phyloP scores from a whole-genome alignment of 2,888 invertebrate genomes.

The Ophion costatus region DNA sequence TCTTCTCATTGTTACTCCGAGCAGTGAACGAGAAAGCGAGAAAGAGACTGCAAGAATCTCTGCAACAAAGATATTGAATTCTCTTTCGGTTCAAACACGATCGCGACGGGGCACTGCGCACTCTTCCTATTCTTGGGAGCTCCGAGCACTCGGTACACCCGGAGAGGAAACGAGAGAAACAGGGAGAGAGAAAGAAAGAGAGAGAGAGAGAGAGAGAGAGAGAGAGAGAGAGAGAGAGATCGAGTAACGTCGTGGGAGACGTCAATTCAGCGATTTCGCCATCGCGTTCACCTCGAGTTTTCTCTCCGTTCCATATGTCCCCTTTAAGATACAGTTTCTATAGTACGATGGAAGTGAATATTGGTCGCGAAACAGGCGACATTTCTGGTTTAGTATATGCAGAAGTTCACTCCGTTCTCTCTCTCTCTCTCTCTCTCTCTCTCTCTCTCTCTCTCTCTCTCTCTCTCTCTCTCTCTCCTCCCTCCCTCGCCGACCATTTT shows the following conservation, averaged over 20 bases:
- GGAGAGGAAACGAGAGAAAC: constrained; percentile 21
- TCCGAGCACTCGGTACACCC: constrained; percentile 43
- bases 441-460: constrained; percentile 9
- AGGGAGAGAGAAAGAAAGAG: neutral
- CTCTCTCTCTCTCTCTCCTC: neutral
- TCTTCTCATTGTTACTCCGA: constrained; percentile 66
- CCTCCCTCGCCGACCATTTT: no score
- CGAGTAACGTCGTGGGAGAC: constrained; percentile 52
- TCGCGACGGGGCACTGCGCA: constrained; percentile 67
- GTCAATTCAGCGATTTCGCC: constrained; percentile 63
- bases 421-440: neutral
- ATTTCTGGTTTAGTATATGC: constrained; percentile 35
- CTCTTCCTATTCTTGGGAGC: constrained; percentile 49
- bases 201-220: constrained; percentile 4
- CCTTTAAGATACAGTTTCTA: constrained; percentile 31
- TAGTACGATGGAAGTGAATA: constrained; percentile 34
- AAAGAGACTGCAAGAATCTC: constrained; percentile 37
- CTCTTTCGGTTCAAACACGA: constrained; percentile 69
- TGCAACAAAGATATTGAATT: constrained; percentile 73
- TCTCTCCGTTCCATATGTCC: neutral
- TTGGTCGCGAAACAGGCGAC: constrained; percentile 39
- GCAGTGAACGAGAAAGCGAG: constrained; percentile 53
- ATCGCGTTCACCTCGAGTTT: constrained; percentile 33
- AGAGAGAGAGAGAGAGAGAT: neutral
- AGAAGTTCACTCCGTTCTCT: neutral